Evolutionary conservation across 2,888 invertebrate genomes (phyloP).

Genomic region (Drosophila infuscata): DNA sequence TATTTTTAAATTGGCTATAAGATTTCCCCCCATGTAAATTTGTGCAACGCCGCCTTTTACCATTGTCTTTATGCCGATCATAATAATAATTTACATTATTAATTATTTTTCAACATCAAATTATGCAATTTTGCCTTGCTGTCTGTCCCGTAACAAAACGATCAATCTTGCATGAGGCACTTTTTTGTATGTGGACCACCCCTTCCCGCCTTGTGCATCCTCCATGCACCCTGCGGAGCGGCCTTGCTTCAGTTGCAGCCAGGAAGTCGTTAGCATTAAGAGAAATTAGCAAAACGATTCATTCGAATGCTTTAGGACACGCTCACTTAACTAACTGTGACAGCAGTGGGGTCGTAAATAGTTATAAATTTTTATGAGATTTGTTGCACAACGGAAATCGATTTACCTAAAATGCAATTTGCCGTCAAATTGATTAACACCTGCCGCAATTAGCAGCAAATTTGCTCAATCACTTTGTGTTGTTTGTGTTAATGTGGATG

Average conservation of each 20-base stretch:
- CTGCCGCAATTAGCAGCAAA: slow-evolving; percentile 47
- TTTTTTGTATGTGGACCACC: too few relatives aligned
- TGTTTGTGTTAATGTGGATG: background rate
- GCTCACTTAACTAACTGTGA: slow-evolving; percentile 66
- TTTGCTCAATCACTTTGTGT: slow-evolving; percentile 15
- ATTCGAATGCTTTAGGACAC: slow-evolving; percentile 45
- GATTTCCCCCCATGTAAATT: background rate
- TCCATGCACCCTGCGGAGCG: background rate
- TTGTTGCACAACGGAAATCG: slow-evolving; percentile 54
- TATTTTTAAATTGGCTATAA: background rate
- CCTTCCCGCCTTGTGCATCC: background rate
- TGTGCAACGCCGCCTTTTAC: slow-evolving; percentile 1
- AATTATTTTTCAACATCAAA: slow-evolving; percentile 30
- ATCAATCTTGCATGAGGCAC: slow-evolving; percentile 53
- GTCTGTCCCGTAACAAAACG: slow-evolving; percentile 12
- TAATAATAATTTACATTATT: slow-evolving; percentile 23
- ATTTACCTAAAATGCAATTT: slow-evolving; percentile 63
- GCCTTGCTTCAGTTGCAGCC: slow-evolving; percentile 33
- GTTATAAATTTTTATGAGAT: slow-evolving; percentile 45
- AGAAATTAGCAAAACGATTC: slow-evolving; percentile 52
- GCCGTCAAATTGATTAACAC: slow-evolving; percentile 52
- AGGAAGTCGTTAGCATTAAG: slow-evolving; percentile 53
- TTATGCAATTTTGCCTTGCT: slow-evolving; percentile 42
- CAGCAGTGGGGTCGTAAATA: slow-evolving; percentile 42
- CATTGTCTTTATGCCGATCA: slow-evolving; percentile 10